Conservation (phyloP, 2,888 invertebrate species). For the Drosophila gaucha region DNA sequence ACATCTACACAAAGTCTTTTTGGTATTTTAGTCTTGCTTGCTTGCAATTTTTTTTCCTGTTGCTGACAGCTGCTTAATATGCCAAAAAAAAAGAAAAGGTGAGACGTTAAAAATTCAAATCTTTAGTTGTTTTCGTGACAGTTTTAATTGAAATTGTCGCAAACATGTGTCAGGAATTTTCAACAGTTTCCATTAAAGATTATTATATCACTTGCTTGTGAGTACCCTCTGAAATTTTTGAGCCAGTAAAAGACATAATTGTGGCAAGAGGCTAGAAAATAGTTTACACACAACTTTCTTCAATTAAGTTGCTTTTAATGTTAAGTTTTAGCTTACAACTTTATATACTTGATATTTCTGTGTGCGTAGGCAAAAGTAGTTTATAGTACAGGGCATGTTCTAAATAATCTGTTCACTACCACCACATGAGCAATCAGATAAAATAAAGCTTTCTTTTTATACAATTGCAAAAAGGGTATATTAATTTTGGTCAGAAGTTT, state of each 20-base stretch:
- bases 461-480: too few relatives aligned
- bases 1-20: conserved; percentile 56
- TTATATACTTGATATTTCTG: too few relatives aligned
- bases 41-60: conserved; percentile 13
- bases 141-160: conserved; percentile 49
- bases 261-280: too few relatives aligned
- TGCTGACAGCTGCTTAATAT: conserved; percentile 55
- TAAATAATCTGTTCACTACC: too few relatives aligned
- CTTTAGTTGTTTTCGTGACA: conserved; percentile 27
- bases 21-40: conserved; percentile 37
- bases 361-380: too few relatives aligned
- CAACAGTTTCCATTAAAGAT: conserved; percentile 35
- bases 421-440: too few relatives aligned
- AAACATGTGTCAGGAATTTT: conserved; percentile 42
- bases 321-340: too few relatives aligned
- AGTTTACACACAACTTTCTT: too few relatives aligned
- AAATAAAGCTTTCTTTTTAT: too few relatives aligned
- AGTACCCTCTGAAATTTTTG: background rate
- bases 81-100: conserved; percentile 11
- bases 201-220: background rate
- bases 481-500: too few relatives aligned
- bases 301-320: too few relatives aligned
- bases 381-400: too few relatives aligned
- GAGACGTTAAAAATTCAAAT: conserved; percentile 18
- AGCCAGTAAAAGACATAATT: background rate